Base-by-base conservation (phyloP, 2,888 invertebrate species). In the Chouioia cunea region DNA sequence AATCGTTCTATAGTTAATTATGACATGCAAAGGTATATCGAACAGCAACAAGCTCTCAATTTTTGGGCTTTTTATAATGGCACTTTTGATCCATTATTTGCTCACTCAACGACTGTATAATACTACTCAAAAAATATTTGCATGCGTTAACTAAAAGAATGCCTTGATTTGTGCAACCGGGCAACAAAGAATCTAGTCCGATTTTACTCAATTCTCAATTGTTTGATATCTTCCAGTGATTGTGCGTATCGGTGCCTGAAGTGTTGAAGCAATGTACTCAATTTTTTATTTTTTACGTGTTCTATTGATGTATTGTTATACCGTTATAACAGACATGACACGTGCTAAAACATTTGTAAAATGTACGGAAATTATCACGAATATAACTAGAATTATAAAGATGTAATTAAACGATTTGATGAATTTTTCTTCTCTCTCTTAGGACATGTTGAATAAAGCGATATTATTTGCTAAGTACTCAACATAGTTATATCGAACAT, bases 1-100 rank as follows among this genome's bases (percentile, higher is more conserved):
- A 73, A 77, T 78, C 78, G 23, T 47, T 58, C 36, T 15, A 36
- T 44, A 48, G 58, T 63, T 63, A 53, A 66, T 23, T 57, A 57
- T 57, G 62, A 53, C 47, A 58, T 71, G 53, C 66, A 44, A 53
- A 53, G 23, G 10, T 71, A 66, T 71, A 53, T 71, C 50, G 56
- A 66, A 27, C 65, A 63, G 22, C 63, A 64, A 36, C 63, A 64
- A 50, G 60, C 56, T 15, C 36, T 67, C 47, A 48, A 63, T 15
- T 58, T 71, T 20, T 71, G 53, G 66, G 63, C 58, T 63, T 58
- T 66, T 15, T 71, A 71, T 53, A 71, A 58, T 53, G 47, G 63
- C 63, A 53, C 63, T 67, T 66, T 71, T 20, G 65, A 71, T 58
- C 58, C 63, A 48, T 36, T 67, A 53, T 71, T 67, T 60, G 36